Percentiles rank a stretch among this genome's conserved stretches.
Conservation (phyloP, 2,113 vertebrate genomes). For the Hiodon alosoides region DNA sequence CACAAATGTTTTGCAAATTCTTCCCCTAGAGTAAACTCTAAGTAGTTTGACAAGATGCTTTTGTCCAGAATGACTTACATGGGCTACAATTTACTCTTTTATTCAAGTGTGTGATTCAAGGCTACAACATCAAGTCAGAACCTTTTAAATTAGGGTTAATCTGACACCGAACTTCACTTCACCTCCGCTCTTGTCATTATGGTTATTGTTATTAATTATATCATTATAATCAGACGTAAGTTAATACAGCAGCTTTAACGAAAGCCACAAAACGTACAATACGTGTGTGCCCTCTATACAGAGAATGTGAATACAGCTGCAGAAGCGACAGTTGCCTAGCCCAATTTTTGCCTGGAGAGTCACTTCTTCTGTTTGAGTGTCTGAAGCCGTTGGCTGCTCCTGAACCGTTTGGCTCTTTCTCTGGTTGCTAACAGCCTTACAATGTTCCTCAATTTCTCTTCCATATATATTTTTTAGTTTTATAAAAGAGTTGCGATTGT, state of each 20-base stretch:
- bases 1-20: too few species aligned
- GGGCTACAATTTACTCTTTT: too few species aligned
- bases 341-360: conserved; percentile 86
- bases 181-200: too few species aligned
- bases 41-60: too few species aligned
- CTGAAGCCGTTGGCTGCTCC: conserved; percentile 88
- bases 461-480: conserved; percentile 53
- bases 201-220: conserved; percentile 6
- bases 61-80: too few species aligned
- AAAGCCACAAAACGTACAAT: conserved; percentile 36
- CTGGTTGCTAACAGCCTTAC: conserved; percentile 76
- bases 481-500: conserved; percentile 36
- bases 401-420: conserved; percentile 91
- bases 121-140: too few species aligned
- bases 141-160: too few species aligned
- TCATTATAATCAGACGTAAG: not conserved
- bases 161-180: too few species aligned
- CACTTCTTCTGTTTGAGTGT: conserved; percentile 75
- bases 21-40: too few species aligned
- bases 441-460: conserved; percentile 77
- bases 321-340: conserved; percentile 50
- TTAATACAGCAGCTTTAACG: conserved; percentile 28
- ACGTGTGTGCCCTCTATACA: conserved; percentile 33
- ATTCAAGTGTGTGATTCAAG: too few species aligned
- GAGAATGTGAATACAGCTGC: conserved; percentile 57